phyloP scores from a whole-genome alignment of 2,113 vertebrate genomes.

The Nesoenas mayeri region DNA sequence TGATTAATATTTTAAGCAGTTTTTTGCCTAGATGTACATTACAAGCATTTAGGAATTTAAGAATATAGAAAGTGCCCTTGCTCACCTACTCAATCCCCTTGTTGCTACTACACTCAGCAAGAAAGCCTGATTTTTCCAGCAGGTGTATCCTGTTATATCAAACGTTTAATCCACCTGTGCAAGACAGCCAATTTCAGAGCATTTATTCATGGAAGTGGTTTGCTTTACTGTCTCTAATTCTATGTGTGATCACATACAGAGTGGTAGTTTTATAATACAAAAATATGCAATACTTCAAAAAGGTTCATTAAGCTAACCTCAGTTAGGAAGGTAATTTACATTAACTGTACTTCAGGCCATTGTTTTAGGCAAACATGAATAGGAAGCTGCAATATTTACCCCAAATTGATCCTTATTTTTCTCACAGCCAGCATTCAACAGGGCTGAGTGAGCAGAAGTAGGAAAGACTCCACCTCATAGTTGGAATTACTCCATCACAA shows the following conservation, averaged over 20 bases:
- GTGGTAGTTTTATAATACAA: conserved; percentile 12
- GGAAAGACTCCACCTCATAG: background rate
- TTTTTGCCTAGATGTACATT: background rate
- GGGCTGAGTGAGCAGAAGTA: background rate
- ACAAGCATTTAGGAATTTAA: background rate
- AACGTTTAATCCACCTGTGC: conserved; percentile 27
- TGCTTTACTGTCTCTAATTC: background rate
- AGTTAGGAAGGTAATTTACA: conserved; percentile 31
- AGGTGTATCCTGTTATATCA: background rate
- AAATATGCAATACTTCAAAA: conserved; percentile 37
- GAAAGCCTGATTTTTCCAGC: conserved; percentile 35
- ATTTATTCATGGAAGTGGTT: conserved; percentile 27
- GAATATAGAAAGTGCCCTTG: background rate
- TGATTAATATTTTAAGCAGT: background rate
- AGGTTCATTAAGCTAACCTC: conserved; percentile 47
- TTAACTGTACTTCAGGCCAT: conserved; percentile 25
- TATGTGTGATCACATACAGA: conserved; percentile 13
- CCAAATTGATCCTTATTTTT: conserved; percentile 24
- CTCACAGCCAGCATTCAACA: background rate
- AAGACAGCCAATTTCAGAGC: conserved; percentile 17
- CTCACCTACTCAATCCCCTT: background rate
- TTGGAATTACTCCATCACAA: background rate
- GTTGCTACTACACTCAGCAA: background rate
- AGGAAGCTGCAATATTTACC: conserved; percentile 1
- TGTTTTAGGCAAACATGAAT: background rate